These are phyloP conservation scores for Mesoclemmys tuberculata DNA, from an alignment of 2,113 vertebrate species.

Conservation along the genomic window DNA sequence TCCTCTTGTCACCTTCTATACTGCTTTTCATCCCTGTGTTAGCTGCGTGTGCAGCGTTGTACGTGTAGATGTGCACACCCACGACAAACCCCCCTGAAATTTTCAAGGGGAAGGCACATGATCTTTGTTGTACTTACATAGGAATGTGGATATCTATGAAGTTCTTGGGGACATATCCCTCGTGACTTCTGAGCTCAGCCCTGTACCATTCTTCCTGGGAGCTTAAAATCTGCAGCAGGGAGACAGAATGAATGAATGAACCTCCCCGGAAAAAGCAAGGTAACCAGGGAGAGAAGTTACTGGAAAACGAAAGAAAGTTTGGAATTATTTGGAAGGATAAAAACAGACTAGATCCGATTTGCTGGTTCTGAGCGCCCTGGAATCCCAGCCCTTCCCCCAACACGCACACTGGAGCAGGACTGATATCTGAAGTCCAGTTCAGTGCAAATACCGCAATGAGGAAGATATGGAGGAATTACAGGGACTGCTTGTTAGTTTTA, in stretches of 20 bases:
- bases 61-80: fast-evolving
- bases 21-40: not conserved
- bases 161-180: constrained; percentile 94
- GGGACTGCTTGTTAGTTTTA: constrained; percentile 17
- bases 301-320: not conserved
- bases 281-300: not conserved
- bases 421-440: not conserved
- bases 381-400: not conserved
- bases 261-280: not conserved
- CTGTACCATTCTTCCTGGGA: constrained; percentile 91
- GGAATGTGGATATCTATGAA: constrained; percentile 88
- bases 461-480: not conserved
- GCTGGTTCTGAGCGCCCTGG: not conserved
- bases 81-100: not conserved
- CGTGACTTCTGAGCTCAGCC: constrained; percentile 89
- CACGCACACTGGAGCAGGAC: not conserved
- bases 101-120: not conserved
- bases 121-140: constrained; percentile 78
- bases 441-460: constrained; percentile 3
- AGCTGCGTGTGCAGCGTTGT: not conserved
- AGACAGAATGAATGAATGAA: constrained; percentile 23
- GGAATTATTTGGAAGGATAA: not conserved
- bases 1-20: not conserved
- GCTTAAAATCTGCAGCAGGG: constrained; percentile 84
- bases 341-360: not conserved